These are phyloP conservation scores for Ellobium chinense DNA, from an alignment of 2,888 invertebrate species.

Conservation along the genomic window DNA sequence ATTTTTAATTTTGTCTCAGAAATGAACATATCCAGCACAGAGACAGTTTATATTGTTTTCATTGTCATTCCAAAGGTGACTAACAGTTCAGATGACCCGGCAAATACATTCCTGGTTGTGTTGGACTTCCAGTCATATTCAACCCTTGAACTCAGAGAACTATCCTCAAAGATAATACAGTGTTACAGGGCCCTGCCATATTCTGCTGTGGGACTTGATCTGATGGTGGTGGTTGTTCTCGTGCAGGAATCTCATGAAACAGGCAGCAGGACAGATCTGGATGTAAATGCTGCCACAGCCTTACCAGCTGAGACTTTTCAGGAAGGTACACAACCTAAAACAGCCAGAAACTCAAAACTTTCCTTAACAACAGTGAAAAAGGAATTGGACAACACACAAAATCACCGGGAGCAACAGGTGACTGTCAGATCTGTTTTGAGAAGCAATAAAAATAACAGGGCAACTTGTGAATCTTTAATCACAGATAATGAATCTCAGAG, in stretches of 20 bases:
- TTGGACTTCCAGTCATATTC: neutral
- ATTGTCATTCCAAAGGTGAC: neutral
- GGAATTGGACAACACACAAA: no score
- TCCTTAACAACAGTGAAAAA: no score
- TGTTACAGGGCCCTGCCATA: neutral
- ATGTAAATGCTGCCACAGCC: neutral
- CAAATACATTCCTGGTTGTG: conserved; percentile 25
- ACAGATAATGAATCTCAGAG: no score
- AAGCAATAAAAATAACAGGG: no score
- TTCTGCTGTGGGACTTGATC: conserved; percentile 7
- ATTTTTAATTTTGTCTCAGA: no score
- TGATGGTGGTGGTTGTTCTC: conserved; percentile 21
- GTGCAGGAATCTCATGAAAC: neutral
- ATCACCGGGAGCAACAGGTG: no score
- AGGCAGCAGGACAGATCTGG: neutral
- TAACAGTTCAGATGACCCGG: neutral
- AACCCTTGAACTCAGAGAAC: neutral
- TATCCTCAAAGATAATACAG: neutral
- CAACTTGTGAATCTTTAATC: no score
- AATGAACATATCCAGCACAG: no score
- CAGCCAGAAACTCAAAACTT: no score
- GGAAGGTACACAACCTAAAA: no score
- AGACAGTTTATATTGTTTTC: neutral
- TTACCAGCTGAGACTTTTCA: no score
- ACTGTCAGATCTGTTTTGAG: no score